phyloP scores from a whole-genome alignment of 2,113 vertebrate genomes.

The Percopsis transmontana region DNA sequence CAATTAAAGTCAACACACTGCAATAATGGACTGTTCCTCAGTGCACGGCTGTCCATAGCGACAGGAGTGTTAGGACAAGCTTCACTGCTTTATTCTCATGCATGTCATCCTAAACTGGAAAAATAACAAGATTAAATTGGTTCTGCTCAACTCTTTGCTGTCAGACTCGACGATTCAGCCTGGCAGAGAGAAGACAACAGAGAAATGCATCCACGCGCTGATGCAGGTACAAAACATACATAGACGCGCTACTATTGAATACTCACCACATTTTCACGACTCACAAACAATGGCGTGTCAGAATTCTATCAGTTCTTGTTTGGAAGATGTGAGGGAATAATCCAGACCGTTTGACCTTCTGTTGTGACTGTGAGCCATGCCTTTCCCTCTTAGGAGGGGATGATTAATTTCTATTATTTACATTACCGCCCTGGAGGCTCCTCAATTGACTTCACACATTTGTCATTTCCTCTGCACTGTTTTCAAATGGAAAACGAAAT shows the following conservation, averaged over 20 bases:
- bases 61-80: conserved; percentile 64
- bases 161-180: conserved; percentile 66
- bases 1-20: conserved; percentile 66
- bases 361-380: conserved; percentile 61
- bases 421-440: conserved; percentile 71
- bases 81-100: conserved; percentile 61
- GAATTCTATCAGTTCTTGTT: conserved; percentile 67
- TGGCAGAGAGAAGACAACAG: conserved; percentile 38
- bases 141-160: conserved; percentile 72
- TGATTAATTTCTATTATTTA: conserved; percentile 78
- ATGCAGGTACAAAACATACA: conserved; percentile 43
- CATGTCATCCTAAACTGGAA: conserved; percentile 64
- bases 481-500: conserved; percentile 74
- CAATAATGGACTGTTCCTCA: conserved; percentile 66
- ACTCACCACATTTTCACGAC: neutral
- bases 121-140: conserved; percentile 73
- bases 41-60: conserved; percentile 50
- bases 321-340: conserved; percentile 55
- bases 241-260: conserved; percentile 45
- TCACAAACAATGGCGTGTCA: conserved; percentile 42
- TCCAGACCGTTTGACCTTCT: conserved; percentile 68
- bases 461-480: conserved; percentile 70
- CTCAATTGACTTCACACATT: conserved; percentile 63
- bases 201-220: conserved; percentile 17
- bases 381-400: conserved; percentile 60